A percentile compares a stretch with the other conserved stretches of the same genome.
Evolutionary conservation across 2,113 vertebrate genomes (phyloP).

Genomic region (Ondatra zibethicus): DNA sequence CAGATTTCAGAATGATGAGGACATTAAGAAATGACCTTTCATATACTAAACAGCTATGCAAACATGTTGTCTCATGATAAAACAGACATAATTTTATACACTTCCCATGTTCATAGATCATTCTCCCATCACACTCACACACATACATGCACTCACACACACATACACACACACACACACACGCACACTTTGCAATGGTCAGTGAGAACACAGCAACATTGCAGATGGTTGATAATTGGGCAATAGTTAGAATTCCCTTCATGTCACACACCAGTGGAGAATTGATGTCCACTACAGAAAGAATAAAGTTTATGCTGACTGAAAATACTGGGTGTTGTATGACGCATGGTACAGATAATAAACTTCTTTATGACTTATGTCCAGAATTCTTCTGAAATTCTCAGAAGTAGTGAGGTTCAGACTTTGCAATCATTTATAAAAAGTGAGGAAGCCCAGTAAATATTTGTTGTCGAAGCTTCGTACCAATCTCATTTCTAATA

Average conservation of each 20-base stretch:
- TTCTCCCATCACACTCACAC: too few relatives aligned
- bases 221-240: background rate
- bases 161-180: background rate
- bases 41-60: background rate
- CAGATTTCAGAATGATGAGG: background rate
- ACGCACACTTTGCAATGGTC: background rate
- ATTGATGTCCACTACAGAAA: rapidly evolving
- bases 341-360: background rate
- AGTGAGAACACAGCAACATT: background rate
- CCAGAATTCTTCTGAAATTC: background rate
- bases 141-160: background rate
- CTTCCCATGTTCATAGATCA: background rate
- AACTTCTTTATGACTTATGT: background rate
- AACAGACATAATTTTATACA: too few relatives aligned
- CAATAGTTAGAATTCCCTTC: background rate
- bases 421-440: background rate
- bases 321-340: background rate
- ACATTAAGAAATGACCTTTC: background rate
- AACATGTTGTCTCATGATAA: background rate
- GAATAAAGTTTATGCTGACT: background rate
- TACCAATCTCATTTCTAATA: background rate
- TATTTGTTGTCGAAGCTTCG: background rate
- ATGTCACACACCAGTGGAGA: background rate
- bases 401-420: background rate
- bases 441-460: background rate